A percentile compares a stretch with the other conserved stretches of the same genome.
Evolutionary conservation across 2,888 invertebrate species (phyloP).

Genomic region (Blastobasis lacticolella): DNA sequence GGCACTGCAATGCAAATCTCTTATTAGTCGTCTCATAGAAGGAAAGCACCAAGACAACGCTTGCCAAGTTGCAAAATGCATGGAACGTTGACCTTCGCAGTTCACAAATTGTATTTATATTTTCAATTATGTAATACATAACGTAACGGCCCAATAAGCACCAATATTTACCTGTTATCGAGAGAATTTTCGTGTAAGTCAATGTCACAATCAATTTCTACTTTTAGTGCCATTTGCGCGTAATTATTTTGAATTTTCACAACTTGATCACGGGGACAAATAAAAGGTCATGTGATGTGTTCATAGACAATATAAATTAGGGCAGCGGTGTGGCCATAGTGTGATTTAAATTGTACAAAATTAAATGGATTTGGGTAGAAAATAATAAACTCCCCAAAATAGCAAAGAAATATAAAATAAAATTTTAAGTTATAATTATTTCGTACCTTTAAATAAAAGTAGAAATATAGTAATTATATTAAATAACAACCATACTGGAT

Average conservation of each 20-base stretch:
- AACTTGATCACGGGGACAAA: conserved; percentile 83
- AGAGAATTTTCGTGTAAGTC: conserved; percentile 76
- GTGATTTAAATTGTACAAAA: not conserved
- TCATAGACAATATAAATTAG: conserved; percentile 38
- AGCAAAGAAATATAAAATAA: too few species aligned
- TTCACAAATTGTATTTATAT: conserved; percentile 21
- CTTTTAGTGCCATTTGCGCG: conserved; percentile 61
- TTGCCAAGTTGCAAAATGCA: conserved; percentile 56
- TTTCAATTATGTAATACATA: conserved; percentile 53
- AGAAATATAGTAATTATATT: too few species aligned
- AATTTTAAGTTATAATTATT: too few species aligned
- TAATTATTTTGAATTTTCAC: conserved; percentile 78
- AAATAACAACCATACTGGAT: too few species aligned
- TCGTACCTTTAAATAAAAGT: too few species aligned
- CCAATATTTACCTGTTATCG: conserved; percentile 73
- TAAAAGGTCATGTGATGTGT: conserved; percentile 79
- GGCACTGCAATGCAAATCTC: conserved; percentile 53
- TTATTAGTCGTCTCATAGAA: conserved; percentile 20
- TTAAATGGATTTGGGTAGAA: too few species aligned
- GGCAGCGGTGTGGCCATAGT: conserved; percentile 12
- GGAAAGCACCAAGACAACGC: conserved; percentile 24
- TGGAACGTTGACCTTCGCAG: conserved; percentile 56
- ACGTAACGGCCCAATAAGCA: conserved; percentile 17
- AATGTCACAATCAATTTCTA: conserved; percentile 68
- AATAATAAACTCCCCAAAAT: too few species aligned